These are phyloP conservation scores for Halocaridina rubra DNA, from an alignment of 2,888 invertebrate genomes.

Conservation along the genomic window DNA sequence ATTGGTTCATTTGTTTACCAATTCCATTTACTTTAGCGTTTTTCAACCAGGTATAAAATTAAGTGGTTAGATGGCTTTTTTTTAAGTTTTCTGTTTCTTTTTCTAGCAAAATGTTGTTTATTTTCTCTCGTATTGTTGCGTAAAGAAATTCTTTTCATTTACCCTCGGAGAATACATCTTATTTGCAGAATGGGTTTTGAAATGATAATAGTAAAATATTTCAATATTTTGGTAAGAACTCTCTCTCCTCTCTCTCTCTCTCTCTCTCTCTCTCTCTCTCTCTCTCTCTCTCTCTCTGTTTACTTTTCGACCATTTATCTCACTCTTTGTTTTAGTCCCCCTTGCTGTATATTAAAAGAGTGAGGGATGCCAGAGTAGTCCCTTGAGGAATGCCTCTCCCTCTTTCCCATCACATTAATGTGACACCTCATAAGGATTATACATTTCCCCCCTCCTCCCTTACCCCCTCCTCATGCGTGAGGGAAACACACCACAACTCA, in stretches of 20 bases:
- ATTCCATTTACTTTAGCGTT: too few relatives aligned
- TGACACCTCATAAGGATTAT: slow-evolving; percentile 29
- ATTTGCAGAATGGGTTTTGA: too few relatives aligned
- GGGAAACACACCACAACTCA: neutral
- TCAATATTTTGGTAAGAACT: neutral
- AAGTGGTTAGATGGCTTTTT: too few relatives aligned
- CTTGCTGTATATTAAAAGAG: neutral
- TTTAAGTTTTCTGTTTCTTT: neutral
- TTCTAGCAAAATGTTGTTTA: neutral
- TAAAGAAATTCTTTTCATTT: too few relatives aligned
- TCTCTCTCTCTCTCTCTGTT: slow-evolving; percentile 22
- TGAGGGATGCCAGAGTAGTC: neutral
- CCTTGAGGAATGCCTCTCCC: slow-evolving; percentile 1
- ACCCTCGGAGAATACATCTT: too few relatives aligned
- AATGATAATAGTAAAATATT: too few relatives aligned
- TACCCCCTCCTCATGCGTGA: neutral
- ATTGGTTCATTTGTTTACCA: too few relatives aligned
- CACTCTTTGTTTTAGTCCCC: too few relatives aligned
- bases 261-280: neutral
- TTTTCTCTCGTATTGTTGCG: neutral
- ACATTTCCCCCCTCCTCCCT: slow-evolving; percentile 6
- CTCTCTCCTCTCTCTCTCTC: neutral
- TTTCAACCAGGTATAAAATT: too few relatives aligned
- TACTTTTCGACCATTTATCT: too few relatives aligned
- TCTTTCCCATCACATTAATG: slow-evolving; percentile 3